Conservation (phyloP, 2,797 vertebrate genomes). For the Halcyon badia region DNA sequence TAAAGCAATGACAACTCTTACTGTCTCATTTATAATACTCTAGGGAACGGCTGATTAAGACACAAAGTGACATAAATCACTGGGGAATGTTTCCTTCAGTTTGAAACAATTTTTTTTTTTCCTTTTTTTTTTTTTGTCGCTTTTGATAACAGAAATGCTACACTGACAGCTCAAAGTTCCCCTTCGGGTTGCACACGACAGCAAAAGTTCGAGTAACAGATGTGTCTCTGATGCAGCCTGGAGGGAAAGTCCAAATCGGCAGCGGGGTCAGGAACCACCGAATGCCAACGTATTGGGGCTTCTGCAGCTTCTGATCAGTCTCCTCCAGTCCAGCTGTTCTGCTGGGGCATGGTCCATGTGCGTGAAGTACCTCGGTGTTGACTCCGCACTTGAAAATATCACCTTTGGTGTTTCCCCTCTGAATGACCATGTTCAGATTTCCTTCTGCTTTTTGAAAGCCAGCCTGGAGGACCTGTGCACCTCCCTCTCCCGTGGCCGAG, state of each 20-base stretch:
- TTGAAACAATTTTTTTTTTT: not conserved
- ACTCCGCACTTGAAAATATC: not conserved
- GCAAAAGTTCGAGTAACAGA: not conserved
- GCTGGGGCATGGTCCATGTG: not conserved
- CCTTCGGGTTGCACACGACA: not conserved
- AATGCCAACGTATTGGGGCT: not conserved
- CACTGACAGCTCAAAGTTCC: not conserved
- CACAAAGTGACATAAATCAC: slow-evolving; percentile 21
- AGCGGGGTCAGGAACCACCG: not conserved
- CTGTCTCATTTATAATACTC: slow-evolving; percentile 53
- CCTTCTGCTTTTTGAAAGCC: not conserved
- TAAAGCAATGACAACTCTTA: slow-evolving; percentile 60
- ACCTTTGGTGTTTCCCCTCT: not conserved
- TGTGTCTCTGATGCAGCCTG: not conserved
- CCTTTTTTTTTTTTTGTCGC: not conserved
- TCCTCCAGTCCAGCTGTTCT: not conserved
- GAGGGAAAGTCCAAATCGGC: not conserved
- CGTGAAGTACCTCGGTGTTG: not conserved
- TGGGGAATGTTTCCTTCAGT: not conserved
- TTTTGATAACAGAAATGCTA: not conserved
- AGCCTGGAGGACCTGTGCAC: not conserved
- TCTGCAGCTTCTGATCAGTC: not conserved
- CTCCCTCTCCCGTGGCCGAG: not conserved
- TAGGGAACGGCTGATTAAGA: slow-evolving; percentile 58
- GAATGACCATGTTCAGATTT: not conserved